Conservation (phyloP, 2,888 invertebrate species). For the Drosophila anomelani region DNA sequence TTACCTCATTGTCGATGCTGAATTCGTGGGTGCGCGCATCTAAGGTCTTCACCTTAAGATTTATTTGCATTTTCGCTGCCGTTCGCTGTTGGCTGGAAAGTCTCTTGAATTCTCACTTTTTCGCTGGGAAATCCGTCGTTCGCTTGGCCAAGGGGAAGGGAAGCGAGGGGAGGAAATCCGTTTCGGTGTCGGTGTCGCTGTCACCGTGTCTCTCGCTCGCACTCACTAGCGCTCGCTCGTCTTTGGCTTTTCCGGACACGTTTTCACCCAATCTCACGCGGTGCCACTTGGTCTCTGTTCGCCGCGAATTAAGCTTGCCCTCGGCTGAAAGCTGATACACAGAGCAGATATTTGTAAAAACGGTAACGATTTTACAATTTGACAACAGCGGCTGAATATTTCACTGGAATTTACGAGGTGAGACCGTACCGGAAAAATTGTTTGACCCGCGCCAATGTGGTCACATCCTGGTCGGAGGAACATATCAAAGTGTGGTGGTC, state of each 20-base stretch:
- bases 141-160: neutral
- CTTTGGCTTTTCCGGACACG: constrained; percentile 37
- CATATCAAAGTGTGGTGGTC: neutral
- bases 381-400: constrained; percentile 24
- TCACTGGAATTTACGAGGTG: constrained; percentile 36
- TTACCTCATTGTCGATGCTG: constrained; percentile 93
- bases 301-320: constrained; percentile 1
- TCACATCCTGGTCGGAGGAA: neutral
- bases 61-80: constrained; percentile 86
- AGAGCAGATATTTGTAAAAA: neutral
- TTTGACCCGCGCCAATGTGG: neutral
- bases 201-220: constrained; percentile 30
- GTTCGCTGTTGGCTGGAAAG: constrained; percentile 42
- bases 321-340: constrained; percentile 2
- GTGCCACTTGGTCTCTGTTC: neutral
- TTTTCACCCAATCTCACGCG: constrained; percentile 9
- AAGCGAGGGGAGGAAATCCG: constrained; percentile 12
- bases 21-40: constrained; percentile 94
- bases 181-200: constrained; percentile 25
- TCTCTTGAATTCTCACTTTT: constrained; percentile 32
- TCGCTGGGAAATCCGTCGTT: constrained; percentile 13
- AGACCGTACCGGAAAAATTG: neutral
- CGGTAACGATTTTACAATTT: constrained; percentile 11
- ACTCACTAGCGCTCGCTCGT: constrained; percentile 15
- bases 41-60: constrained; percentile 94